Base-by-base conservation (phyloP, 2,888 invertebrate species). In the Scelioninae gen. 1 region DNA sequence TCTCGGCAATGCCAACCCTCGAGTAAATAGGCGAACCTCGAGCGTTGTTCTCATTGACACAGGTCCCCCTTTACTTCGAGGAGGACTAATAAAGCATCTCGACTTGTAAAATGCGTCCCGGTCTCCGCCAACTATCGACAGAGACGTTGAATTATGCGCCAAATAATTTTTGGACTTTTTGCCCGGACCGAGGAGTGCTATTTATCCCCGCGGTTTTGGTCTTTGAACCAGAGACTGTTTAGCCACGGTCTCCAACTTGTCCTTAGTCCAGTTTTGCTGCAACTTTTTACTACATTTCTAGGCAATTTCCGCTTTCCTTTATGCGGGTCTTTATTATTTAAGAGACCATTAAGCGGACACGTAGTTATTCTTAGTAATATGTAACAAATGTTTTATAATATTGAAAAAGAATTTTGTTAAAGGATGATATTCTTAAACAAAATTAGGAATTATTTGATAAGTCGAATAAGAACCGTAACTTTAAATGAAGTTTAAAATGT, bases 21-120 rank as follows among this genome's bases (percentile, higher is more conserved):
- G 87, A 87, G 87, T 88, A 89, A 88, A 88, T 89, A 88, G 87
- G 85, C 85, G 84, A 84, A 83, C 82, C 83, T 77, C 82, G 71
- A 80, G 84, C 87, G 87, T 88, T 87, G 87, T 87, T 87, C 87
- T 83, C 87, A 86, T 86, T 87, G 87, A 87, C 86, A 84, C 86
- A 86, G 85, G 84, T 85, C 68, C 84, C 84, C 86, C 84, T 85
- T 82, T 43, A 76, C 83, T 85, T 87, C 84, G 83, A 82, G 79
- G 80, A 85, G 88, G 85, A 86, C 88, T 89, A 88, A 88, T 88
- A 88, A 89, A 89, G 87, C 87, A 88, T 89, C 86, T 85, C 72
- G 85, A 86, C 84, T 82, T 83, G 80, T 80, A 79, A 77, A 83
- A 83, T 56, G 75, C 78, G 79, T 45, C 63, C 75, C 63, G 82